Evolutionary conservation across 1,140 invertebrate species (phyloP), one percentile per base, ranked within the genome.

Genomic region (Globodera rostochiensis): DNA sequence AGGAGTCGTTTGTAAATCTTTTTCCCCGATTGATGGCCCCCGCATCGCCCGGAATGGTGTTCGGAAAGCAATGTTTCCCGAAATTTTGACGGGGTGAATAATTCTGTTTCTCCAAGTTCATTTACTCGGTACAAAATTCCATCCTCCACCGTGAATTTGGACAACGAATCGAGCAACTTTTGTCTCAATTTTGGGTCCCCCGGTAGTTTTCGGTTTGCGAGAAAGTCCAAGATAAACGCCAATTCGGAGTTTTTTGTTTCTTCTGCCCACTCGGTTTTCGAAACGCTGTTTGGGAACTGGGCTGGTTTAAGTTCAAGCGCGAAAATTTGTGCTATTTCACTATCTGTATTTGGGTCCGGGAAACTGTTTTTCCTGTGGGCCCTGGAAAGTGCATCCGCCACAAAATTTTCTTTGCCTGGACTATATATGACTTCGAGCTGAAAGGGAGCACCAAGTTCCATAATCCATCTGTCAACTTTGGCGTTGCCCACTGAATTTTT

Each of bases 351-450:
- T 73, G 11, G 11, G 46, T 13, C 15, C 1, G 46, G 13, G 19
- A 19, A 64, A 47, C 47, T 11, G 9, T 73, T 8, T 9, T 13
- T 19, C 3, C 11, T 7, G 49, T n/a, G 3, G 4, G 71, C 49
- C 36, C 75, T n/a, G 5, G 75, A 77, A 5, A 77, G 67, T 0
- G 50, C 19, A 0, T 77, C 75, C 0, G 75, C 75, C 0, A 77
- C 75, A 25, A n/a, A n/a, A 36, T 77, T 77, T 4, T 46, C 19
- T 77, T 77, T 77, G 5, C 75, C 75, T 15, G 75, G 75, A 1
- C 70, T 21, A 9, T 77, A 77, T n/a, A 19, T 21, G 6, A 77
- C 75, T 60, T 60, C 50, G 6, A 77, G 25, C 7, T 77, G 6
- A 36, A 77, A 77, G 15, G 46, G 53, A 7, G 75, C 53, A 0